Evolutionary conservation across 2,888 invertebrate species (phyloP).

Genomic region (Sminthurinus aureus): DNA sequence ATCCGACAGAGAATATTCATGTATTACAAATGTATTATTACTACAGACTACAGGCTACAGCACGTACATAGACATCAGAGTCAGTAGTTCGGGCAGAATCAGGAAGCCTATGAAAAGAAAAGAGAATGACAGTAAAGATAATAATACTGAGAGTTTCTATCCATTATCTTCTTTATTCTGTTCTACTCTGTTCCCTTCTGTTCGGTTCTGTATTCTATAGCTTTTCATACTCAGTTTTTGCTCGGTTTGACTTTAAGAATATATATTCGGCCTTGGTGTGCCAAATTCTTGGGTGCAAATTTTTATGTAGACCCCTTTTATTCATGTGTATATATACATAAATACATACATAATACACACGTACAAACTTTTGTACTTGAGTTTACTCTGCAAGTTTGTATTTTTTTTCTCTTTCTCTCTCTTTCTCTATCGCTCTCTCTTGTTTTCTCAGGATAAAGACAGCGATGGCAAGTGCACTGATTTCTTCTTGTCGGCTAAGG

Average conservation of each 20-base stretch:
- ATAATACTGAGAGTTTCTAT: background rate
- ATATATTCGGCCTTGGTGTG: constrained; percentile 49
- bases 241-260: background rate
- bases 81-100: too few relatives aligned
- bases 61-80: too few relatives aligned
- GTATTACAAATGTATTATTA: too few relatives aligned
- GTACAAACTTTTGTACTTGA: background rate
- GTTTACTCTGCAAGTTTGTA: background rate
- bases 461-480: background rate
- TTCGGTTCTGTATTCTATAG: background rate
- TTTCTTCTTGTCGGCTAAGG: background rate
- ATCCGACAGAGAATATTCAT: too few relatives aligned
- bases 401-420: background rate
- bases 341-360: background rate
- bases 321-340: background rate
- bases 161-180: background rate
- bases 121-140: background rate
- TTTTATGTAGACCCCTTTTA: constrained; percentile 48
- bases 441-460: background rate
- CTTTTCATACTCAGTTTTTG: background rate
- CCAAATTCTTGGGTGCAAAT: constrained; percentile 57
- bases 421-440: background rate
- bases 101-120: background rate
- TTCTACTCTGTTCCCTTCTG: background rate
- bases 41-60: too few relatives aligned